Conservation (phyloP, 92 coral and sea anemone genomes). For the Ricordea florida region DNA sequence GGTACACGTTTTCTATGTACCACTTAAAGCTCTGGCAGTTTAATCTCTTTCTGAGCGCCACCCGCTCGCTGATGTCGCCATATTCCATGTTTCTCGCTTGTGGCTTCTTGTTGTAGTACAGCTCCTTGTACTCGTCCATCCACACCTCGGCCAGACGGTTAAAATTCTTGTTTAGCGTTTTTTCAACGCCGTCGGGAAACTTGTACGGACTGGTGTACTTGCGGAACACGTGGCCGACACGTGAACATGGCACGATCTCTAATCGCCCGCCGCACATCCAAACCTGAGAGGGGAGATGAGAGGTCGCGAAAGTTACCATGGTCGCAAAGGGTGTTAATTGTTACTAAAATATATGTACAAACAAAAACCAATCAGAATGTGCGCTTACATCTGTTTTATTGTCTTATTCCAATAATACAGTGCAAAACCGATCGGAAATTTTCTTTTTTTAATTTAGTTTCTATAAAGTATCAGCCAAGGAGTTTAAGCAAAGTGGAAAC, state of each 20-base stretch:
- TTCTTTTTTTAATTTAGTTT: too few species aligned
- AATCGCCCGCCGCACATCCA: slow-evolving; percentile 99
- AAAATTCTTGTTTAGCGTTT: slow-evolving; percentile 91
- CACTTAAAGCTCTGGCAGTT: slow-evolving; percentile 91
- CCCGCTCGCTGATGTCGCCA: slow-evolving; percentile 92
- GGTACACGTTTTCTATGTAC: slow-evolving; percentile 96
- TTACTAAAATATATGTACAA: too few species aligned
- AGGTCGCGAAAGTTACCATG: too few species aligned
- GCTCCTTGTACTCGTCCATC: slow-evolving; percentile 99
- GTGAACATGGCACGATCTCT: slow-evolving; percentile 94
- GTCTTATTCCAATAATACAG: too few species aligned
- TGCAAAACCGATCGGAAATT: too few species aligned
- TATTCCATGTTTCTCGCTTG: slow-evolving; percentile 86
- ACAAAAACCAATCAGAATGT: too few species aligned
- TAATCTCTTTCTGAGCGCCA: slow-evolving; percentile 76
- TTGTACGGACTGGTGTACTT: slow-evolving; percentile 95
- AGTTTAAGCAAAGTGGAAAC: too few species aligned
- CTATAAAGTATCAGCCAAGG: too few species aligned
- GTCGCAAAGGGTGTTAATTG: too few species aligned
- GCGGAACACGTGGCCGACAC: slow-evolving; percentile 99
- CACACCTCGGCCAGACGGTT: slow-evolving; percentile 98
- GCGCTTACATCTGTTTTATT: too few species aligned
- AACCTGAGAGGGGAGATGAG: slow-evolving; percentile 38
- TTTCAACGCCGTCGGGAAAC: slow-evolving; percentile 97
- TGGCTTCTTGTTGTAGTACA: slow-evolving; percentile 96